Evolutionary conservation across 2,113 vertebrate genomes (phyloP).

Genomic region (Okapia johnstoni): DNA sequence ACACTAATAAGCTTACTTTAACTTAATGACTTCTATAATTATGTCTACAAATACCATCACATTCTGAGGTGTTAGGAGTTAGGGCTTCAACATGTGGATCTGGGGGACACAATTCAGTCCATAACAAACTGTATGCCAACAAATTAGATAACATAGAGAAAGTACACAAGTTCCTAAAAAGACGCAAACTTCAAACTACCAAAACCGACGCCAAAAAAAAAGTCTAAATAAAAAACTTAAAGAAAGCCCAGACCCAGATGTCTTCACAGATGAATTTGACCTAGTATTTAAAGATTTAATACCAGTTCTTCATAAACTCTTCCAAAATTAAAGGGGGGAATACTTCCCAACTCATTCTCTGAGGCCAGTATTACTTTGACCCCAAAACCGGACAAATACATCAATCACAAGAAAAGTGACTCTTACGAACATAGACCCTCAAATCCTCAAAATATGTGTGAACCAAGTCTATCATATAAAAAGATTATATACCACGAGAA

Average conservation of each 20-base stretch:
- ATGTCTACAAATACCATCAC: neutral
- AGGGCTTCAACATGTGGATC: neutral
- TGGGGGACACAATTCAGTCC: neutral
- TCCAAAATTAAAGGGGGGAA: neutral
- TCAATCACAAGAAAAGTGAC: neutral
- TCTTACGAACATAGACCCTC: neutral
- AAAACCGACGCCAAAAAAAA: neutral
- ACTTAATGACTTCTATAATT: neutral
- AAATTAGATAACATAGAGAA: neutral
- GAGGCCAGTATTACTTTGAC: neutral
- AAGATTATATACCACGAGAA: neutral
- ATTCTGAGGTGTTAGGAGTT: neutral
- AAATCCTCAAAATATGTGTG: neutral
- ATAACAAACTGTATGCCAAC: neutral
- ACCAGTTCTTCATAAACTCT: neutral
- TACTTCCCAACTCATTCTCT: neutral
- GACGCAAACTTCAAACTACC: neutral
- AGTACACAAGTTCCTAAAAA: neutral
- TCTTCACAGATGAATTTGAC: neutral
- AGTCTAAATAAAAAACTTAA: neutral
- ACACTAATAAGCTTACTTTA: neutral
- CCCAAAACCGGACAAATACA: neutral
- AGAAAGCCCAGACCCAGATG: neutral
- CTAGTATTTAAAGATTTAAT: neutral
- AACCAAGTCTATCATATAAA: neutral